Conservation (phyloP, 1,140 invertebrate genomes). For the Augochlora pura region DNA sequence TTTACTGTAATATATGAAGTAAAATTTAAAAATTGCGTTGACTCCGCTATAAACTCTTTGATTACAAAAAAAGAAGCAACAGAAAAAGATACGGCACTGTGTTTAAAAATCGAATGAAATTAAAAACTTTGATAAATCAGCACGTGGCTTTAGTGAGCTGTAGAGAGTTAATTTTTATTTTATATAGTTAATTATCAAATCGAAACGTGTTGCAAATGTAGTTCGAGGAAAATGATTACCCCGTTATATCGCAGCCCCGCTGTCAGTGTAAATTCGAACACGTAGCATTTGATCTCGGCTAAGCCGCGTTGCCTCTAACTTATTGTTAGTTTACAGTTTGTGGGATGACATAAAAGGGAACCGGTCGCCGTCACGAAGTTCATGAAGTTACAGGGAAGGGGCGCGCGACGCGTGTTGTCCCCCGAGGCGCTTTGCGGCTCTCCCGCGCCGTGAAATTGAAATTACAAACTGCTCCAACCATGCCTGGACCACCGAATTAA, state of each 20-base stretch:
- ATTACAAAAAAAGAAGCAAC: no score
- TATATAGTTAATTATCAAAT: no score
- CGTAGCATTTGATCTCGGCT: slow-evolving; percentile 34
- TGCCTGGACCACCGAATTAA: neutral
- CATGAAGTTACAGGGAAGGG: slow-evolving; percentile 53
- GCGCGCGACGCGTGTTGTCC: slow-evolving; percentile 60
- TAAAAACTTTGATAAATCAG: no score
- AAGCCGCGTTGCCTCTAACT: slow-evolving; percentile 49
- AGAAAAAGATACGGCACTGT: no score
- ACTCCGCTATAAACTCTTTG: no score
- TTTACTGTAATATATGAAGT: no score
- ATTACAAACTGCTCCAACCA: slow-evolving; percentile 55
- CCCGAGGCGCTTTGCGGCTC: slow-evolving; percentile 50
- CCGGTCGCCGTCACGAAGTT: slow-evolving; percentile 41
- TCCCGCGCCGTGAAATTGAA: slow-evolving; percentile 66
- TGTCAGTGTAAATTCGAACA: neutral
- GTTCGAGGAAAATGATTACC: neutral
- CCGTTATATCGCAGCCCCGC: neutral
- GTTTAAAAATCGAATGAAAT: no score
- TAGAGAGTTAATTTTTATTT: no score
- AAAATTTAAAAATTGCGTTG: no score
- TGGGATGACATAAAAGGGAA: slow-evolving; percentile 43
- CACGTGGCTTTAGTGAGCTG: no score
- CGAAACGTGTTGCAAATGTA: neutral
- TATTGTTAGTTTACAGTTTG: slow-evolving; percentile 52